phyloP scores from a whole-genome alignment of 2,113 vertebrate species.

The Odocoileus virginianus region DNA sequence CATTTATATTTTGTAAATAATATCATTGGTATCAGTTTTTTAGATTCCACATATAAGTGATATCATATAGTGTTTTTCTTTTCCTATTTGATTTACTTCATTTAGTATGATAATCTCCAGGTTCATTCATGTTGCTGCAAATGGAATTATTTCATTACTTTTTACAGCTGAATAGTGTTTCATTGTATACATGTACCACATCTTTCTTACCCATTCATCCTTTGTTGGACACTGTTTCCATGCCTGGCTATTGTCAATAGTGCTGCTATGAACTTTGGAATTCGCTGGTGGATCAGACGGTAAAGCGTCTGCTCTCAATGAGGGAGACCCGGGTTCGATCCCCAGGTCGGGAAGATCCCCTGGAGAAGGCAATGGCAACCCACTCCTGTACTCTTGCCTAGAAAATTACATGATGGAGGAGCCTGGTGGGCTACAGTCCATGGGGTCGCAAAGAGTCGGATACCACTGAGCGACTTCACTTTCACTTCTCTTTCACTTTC shows the following conservation, averaged over 20 bases:
- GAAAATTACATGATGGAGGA: neutral
- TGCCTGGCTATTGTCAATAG: neutral
- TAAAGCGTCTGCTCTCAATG: neutral
- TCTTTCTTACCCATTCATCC: neutral
- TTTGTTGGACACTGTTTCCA: neutral
- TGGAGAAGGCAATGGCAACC: neutral
- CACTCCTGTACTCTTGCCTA: neutral
- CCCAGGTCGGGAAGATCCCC: rapidly evolving
- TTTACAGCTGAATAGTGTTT: neutral
- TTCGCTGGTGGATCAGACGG: neutral
- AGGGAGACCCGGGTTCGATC: rapidly evolving
- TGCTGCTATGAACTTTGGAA: neutral
- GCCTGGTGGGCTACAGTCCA: neutral
- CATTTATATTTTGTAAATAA: neutral
- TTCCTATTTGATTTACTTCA: neutral
- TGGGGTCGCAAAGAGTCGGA: rapidly evolving
- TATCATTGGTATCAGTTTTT: neutral
- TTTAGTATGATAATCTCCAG: neutral
- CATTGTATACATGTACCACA: neutral
- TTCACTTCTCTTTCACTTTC: neutral
- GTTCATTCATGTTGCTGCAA: neutral
- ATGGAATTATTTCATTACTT: neutral
- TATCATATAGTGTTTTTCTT: neutral
- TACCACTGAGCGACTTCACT: neutral
- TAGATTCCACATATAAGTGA: neutral